A percentile compares a stretch with the other conserved stretches of the same genome.
These are phyloP conservation scores for Pocota personata DNA, from an alignment of 2,888 invertebrate genomes.

Conservation along the genomic window DNA sequence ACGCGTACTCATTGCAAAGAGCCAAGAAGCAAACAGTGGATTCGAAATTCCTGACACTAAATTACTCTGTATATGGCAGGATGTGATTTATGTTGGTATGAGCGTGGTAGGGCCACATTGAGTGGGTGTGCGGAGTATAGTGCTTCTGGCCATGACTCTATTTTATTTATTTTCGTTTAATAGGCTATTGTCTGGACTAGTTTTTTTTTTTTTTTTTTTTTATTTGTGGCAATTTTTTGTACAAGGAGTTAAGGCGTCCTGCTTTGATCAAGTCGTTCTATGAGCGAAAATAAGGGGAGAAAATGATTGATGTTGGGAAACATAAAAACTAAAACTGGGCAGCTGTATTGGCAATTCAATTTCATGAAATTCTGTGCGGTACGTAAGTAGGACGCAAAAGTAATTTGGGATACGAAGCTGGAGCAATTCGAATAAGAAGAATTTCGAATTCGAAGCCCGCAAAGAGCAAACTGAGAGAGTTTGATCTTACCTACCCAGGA, in stretches of 20 bases:
- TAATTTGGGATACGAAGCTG: too few relatives aligned
- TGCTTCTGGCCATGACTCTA: constrained; percentile 28
- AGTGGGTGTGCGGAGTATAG: constrained; percentile 14
- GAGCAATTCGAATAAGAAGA: too few relatives aligned
- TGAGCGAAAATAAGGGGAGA: neutral
- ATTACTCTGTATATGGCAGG: constrained; percentile 70
- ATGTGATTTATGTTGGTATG: constrained; percentile 65
- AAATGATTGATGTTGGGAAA: neutral
- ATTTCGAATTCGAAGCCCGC: too few relatives aligned
- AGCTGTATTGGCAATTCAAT: too few relatives aligned
- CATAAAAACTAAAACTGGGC: neutral
- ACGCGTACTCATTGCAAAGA: constrained; percentile 48
- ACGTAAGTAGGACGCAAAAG: too few relatives aligned
- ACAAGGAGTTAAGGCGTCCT: neutral
- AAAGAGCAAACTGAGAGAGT: too few relatives aligned
- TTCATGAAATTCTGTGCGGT: too few relatives aligned
- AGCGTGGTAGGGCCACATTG: constrained; percentile 5
- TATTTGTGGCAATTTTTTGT: constrained; percentile 12
- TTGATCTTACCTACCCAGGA: too few relatives aligned
- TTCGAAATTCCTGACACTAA: constrained; percentile 68
- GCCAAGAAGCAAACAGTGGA: constrained; percentile 65
- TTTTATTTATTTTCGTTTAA: constrained; percentile 67
- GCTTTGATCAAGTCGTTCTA: neutral
- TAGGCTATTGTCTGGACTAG: constrained; percentile 59
- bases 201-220: neutral